A percentile compares a stretch with the other conserved stretches of the same genome.
These are phyloP conservation scores for Scortum barcoo DNA, from an alignment of 2,113 vertebrate genomes.

Conservation along the genomic window DNA sequence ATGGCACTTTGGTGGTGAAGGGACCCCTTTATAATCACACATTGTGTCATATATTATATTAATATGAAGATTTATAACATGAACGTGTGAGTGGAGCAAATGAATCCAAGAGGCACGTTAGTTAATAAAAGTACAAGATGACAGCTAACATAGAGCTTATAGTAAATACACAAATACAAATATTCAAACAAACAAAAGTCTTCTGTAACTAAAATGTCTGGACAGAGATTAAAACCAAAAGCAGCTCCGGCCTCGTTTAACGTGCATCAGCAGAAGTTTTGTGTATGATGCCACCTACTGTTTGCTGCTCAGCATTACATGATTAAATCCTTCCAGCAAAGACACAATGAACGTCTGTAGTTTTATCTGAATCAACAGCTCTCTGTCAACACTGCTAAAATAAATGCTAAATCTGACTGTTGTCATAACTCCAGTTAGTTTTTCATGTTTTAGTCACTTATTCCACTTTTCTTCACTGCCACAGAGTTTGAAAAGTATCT, in stretches of 20 bases:
- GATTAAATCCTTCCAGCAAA: too few relatives aligned
- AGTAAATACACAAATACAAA: not conserved
- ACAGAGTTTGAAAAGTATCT: not conserved
- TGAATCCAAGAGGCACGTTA: not conserved
- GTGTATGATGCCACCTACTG: slow-evolving; percentile 44
- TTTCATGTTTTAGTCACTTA: too few relatives aligned
- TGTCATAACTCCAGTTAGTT: not conserved
- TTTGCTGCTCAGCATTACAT: not conserved
- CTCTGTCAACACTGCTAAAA: not conserved
- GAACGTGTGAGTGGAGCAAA: not conserved
- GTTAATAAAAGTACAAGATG: not conserved
- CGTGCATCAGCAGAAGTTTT: not conserved
- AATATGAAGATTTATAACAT: not conserved
- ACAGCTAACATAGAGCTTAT: not conserved
- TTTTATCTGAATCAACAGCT: not conserved
- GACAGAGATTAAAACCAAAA: not conserved
- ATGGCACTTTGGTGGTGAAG: not conserved
- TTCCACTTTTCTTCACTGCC: not conserved
- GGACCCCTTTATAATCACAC: not conserved
- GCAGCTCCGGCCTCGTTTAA: not conserved
- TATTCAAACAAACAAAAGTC: too few relatives aligned
- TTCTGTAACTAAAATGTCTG: not conserved
- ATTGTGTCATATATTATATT: not conserved
- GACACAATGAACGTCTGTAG: not conserved
- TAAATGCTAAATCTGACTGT: not conserved